phyloP scores from a whole-genome alignment of 2,797 vertebrate species.

The Poecile montanus region DNA sequence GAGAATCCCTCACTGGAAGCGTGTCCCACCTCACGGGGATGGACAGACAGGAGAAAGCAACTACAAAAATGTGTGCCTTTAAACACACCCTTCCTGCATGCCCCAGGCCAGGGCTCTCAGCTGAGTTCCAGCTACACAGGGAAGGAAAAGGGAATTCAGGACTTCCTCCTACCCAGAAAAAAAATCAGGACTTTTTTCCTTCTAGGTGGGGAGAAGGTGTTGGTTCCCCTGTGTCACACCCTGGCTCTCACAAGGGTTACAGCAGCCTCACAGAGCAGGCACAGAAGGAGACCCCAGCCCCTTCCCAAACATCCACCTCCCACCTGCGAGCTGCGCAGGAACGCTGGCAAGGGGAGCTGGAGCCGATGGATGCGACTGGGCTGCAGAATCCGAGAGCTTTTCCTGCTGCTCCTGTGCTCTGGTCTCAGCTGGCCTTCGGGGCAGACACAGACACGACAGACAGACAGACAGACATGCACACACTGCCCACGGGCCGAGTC shows the following conservation, averaged over 20 bases:
- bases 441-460: constrained; percentile 60
- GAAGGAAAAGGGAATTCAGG: not conserved
- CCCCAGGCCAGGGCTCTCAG: not conserved
- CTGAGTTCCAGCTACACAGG: not conserved
- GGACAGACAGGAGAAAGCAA: not conserved
- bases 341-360: rapidly evolving
- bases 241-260: not conserved
- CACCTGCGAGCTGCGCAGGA: not conserved
- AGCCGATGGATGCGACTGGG: rapidly evolving
- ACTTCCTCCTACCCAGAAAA: not conserved
- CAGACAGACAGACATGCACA: constrained; percentile 68
- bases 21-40: not conserved
- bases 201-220: not conserved
- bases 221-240: not conserved
- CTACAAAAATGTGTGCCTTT: not conserved
- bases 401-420: not conserved
- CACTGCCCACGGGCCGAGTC: constrained; percentile 42
- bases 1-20: not conserved
- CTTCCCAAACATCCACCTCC: not conserved
- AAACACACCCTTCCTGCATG: not conserved
- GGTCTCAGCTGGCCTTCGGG: not conserved
- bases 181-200: not conserved
- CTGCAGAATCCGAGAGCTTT: not conserved
- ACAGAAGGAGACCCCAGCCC: not conserved
- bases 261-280: not conserved